These are phyloP conservation scores for Aldrovandia affinis DNA, from an alignment of 2,797 vertebrate genomes.

Conservation along the genomic window DNA sequence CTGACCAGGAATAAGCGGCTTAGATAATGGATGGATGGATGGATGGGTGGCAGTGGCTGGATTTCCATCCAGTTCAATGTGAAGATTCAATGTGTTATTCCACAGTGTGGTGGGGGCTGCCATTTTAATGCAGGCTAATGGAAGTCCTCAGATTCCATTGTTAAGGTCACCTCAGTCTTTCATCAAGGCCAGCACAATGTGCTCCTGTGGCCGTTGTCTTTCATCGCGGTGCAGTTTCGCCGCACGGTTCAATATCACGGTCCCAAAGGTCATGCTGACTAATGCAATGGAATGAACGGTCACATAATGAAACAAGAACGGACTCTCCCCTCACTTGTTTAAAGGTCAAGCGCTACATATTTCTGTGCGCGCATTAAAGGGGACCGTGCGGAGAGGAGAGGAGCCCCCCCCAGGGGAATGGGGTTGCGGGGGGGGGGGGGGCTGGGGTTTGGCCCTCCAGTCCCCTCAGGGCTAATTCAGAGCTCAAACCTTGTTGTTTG, in stretches of 20 bases:
- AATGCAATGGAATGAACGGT: slow-evolving; percentile 3
- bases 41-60: too few species aligned
- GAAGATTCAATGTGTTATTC: not conserved
- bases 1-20: too few species aligned
- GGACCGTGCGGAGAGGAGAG: not conserved
- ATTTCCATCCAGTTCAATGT: not conserved
- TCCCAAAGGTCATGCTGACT: slow-evolving; percentile 12
- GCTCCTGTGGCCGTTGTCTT: not conserved
- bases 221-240: not conserved
- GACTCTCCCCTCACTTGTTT: slow-evolving; percentile 9
- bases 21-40: too few species aligned
- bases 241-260: not conserved
- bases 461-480: slow-evolving; percentile 6
- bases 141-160: not conserved
- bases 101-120: not conserved
- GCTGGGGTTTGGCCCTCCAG: not conserved
- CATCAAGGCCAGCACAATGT: not conserved
- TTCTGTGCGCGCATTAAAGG: slow-evolving; percentile 26
- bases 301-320: not conserved
- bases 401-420: too few species aligned
- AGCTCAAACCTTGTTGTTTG: slow-evolving; percentile 19
- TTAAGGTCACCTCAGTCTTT: not conserved
- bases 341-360: slow-evolving; percentile 44
- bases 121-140: not conserved
- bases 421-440: too few species aligned